A percentile compares a stretch with the other conserved stretches of the same genome.
phyloP scores from a whole-genome alignment of 1,140 invertebrate genomes.

The Limonius californicus region DNA sequence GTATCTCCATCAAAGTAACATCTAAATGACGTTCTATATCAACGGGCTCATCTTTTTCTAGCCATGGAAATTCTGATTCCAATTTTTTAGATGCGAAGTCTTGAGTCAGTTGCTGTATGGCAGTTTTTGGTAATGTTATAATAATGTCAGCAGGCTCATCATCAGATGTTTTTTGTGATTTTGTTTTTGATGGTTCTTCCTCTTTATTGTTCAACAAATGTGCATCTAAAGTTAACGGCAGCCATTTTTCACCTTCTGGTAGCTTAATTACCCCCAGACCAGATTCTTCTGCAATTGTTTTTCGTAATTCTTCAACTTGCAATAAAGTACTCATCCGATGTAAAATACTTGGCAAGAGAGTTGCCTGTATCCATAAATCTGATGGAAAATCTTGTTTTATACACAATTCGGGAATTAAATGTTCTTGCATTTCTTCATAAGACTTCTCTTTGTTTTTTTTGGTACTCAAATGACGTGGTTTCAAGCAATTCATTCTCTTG shows the following conservation, averaged over 20 bases:
- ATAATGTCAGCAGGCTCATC: background rate
- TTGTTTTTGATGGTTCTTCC: background rate
- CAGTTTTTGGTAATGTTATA: background rate
- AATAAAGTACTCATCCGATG: conserved; percentile 74
- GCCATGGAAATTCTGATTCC: conserved; percentile 50
- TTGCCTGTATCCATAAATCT: conserved; percentile 85
- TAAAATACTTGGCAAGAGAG: conserved; percentile 82
- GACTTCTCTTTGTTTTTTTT: conserved; percentile 52
- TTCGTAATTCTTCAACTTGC: conserved; percentile 74
- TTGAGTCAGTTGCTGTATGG: conserved; percentile 16
- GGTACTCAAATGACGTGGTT: conserved; percentile 32
- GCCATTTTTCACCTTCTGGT: conserved; percentile 27
- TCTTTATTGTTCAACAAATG: conserved; percentile 33
- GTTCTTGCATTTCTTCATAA: conserved; percentile 63
- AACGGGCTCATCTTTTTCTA: conserved; percentile 57
- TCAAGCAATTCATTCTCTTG: conserved; percentile 63
- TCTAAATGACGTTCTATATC: conserved; percentile 60
- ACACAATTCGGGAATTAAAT: conserved; percentile 90
- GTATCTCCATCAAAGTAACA: conserved; percentile 61
- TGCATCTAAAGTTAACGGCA: conserved; percentile 39
- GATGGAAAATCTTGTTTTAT: conserved; percentile 79
- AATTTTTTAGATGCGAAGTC: conserved; percentile 35
- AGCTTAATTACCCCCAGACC: conserved; percentile 42
- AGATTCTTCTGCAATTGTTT: conserved; percentile 51
- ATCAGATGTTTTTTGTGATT: background rate